Evolutionary conservation across 2,888 invertebrate genomes (phyloP), one percentile per base, ranked within the genome.

Genomic region (Aelia acuminata): DNA sequence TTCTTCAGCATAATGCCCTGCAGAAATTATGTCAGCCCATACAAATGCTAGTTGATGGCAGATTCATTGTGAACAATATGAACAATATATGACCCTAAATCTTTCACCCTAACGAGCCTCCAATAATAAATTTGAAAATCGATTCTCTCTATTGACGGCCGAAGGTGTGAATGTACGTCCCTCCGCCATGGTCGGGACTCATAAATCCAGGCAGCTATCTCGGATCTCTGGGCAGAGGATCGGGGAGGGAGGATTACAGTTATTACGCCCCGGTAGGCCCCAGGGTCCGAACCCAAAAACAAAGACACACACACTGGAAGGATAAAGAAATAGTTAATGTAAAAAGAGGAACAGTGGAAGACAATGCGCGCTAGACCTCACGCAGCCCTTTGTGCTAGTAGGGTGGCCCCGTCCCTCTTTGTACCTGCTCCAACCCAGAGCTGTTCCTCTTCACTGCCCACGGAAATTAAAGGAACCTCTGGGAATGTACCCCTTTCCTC

Each of bases 321-420:
- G 80, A 80, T 80, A 80, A 80, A 80, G 80, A 80, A 80, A 47
- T 80, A 39, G 43, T n/a, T 43, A 11, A n/a, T 80, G n/a, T 70
- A 80, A 80, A 80, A 80, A 80, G 43, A 80, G 43, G 80, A 80
- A 43, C 43, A 43, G 10, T 35, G 80, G 80, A 80, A 80, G 80
- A 80, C 80, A 80, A 80, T 80, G 75, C 75, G 35, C 70, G 75
- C 39, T 43, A 43, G 80, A 80, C 80, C 80, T 80, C 80, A 80
- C 80, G 43, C 80, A 80, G 80, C n/a, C 80, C 80, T 80, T 80
- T 80, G 80, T 80, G 43, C n/a, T 15, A n/a, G 80, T n/a, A 43
- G 39, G 43, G 80, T n/a, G 75, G 22, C 75, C 43, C 11, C 39
- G 10, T 35, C 43, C 3, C 20, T 43, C 4, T 43, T 4, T 43